Percentiles rank a stretch among this genome's conserved stretches.
phyloP scores from a whole-genome alignment of 1,140 invertebrate genomes.

The Aporrectodea caliginosa region DNA sequence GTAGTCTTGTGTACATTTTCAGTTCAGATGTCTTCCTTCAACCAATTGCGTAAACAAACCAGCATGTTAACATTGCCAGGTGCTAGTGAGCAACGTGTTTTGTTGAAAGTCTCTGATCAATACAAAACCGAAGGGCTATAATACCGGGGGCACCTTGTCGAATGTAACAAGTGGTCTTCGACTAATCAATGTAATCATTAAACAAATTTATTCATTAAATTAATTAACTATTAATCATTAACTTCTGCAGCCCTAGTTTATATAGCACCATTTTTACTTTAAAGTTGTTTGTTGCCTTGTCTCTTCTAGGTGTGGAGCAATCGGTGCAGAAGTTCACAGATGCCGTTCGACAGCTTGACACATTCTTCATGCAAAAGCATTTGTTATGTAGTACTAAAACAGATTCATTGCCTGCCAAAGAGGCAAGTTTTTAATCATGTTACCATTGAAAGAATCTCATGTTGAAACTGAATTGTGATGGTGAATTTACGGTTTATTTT shows the following conservation, averaged over 20 bases:
- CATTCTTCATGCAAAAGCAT: neutral
- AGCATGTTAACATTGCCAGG: too few species aligned
- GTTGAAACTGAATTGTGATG: too few species aligned
- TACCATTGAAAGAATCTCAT: too few species aligned
- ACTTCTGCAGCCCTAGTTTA: neutral
- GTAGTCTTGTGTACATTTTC: too few species aligned
- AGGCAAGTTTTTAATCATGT: neutral
- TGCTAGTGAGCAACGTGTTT: too few species aligned
- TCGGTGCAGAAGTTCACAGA: neutral
- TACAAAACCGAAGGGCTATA: too few species aligned
- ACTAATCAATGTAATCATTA: neutral
- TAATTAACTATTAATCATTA: neutral
- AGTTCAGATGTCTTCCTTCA: too few species aligned
- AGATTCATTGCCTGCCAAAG: neutral
- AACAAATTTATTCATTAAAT: neutral
- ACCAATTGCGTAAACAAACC: too few species aligned
- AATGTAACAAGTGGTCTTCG: neutral
- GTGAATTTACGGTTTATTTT: too few species aligned
- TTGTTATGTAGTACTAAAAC: neutral
- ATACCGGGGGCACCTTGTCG: too few species aligned
- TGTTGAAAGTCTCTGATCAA: too few species aligned
- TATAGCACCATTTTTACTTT: too few species aligned
- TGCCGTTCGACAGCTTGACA: neutral
- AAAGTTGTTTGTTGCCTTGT: neutral
- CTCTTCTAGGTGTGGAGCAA: neutral